These are phyloP conservation scores for Dastarcus helophoroides DNA, from an alignment of 2,888 invertebrate genomes.

Conservation along the genomic window DNA sequence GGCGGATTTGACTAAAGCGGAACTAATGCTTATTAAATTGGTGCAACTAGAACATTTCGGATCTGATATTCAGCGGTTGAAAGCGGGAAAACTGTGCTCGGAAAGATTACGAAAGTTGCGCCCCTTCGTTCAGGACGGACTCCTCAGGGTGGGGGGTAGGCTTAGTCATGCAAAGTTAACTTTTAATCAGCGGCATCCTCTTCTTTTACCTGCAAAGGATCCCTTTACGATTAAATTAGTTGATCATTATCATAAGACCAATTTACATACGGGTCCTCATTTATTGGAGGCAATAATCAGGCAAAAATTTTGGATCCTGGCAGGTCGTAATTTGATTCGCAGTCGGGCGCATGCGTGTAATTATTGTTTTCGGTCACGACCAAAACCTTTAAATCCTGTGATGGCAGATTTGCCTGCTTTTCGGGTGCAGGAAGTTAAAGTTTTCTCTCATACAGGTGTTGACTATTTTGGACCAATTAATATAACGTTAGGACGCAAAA, in stretches of 20 bases:
- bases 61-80: neutral
- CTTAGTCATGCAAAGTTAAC: constrained; percentile 1
- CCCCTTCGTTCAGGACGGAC: neutral
- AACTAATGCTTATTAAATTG: neutral
- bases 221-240: constrained; percentile 3
- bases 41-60: neutral
- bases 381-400: constrained; percentile 7
- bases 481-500: constrained; percentile 1
- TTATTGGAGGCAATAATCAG: constrained; percentile 12
- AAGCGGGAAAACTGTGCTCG: neutral
- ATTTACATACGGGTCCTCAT: constrained; percentile 15
- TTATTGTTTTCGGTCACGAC: constrained; percentile 6
- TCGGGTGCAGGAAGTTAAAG: constrained; percentile 11
- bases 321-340: constrained; percentile 5
- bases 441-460: constrained; percentile 13
- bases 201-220: constrained; percentile 1
- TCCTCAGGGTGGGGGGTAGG: neutral
- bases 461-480: constrained; percentile 10
- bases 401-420: constrained; percentile 14
- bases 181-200: constrained; percentile 3
- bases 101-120: neutral
- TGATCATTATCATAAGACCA: constrained; percentile 12
- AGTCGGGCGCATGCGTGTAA: constrained; percentile 2
- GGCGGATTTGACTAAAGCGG: constrained; percentile 1
- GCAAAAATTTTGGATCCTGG: constrained; percentile 18